Percentiles rank a stretch among this genome's conserved stretches.
Conservation (phyloP, 2,113 vertebrate genomes). For the Copsychus sechellarum region DNA sequence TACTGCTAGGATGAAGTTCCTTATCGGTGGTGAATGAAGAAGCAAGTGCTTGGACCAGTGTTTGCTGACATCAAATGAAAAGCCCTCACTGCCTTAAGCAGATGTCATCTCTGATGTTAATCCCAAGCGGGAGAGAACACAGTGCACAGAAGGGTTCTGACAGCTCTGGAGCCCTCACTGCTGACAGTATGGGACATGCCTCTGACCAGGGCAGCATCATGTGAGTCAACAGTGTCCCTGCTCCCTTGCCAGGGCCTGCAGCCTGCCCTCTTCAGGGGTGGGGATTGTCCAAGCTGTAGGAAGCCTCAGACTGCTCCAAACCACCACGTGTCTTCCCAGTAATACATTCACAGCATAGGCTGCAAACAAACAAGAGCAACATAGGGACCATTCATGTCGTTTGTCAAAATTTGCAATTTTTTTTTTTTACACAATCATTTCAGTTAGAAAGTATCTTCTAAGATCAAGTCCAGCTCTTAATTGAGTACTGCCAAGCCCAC, state of each 20-base stretch:
- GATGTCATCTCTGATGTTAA: background rate
- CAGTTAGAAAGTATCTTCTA: background rate
- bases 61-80: background rate
- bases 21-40: background rate
- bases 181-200: rapidly evolving
- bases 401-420: background rate
- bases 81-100: background rate
- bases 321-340: background rate
- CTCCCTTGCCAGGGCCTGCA: background rate
- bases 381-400: background rate
- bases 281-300: background rate
- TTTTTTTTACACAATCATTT: background rate
- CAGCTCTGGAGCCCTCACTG: background rate
- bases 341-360: background rate
- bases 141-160: background rate
- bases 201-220: background rate
- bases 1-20: background rate
- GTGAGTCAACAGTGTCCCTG: background rate
- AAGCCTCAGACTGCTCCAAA: background rate
- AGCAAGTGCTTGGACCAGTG: background rate
- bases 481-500: background rate
- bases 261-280: too few species aligned
- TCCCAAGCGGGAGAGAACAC: background rate
- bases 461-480: background rate
- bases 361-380: background rate